These are phyloP conservation scores for Lordiphosa andalusiaca DNA, from an alignment of 2,888 invertebrate species.

Conservation along the genomic window DNA sequence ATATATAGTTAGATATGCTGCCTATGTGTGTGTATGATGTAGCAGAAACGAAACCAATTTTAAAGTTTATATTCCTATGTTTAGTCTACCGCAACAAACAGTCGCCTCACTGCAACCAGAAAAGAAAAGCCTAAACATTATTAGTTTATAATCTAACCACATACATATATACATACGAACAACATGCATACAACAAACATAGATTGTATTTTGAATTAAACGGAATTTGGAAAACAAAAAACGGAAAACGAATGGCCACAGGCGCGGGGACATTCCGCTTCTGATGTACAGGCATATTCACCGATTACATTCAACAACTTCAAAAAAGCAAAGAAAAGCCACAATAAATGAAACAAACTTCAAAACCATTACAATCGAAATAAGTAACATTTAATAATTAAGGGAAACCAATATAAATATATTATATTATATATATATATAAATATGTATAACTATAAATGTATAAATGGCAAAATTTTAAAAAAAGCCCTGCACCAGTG, in stretches of 20 bases:
- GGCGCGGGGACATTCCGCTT: constrained; percentile 25
- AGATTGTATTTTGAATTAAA: constrained; percentile 38
- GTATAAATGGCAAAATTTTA: constrained; percentile 74
- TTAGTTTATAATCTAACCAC: constrained; percentile 7
- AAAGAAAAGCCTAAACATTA: constrained; percentile 13
- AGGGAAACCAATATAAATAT: constrained; percentile 39
- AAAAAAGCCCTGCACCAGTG: constrained; percentile 15
- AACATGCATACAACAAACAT: constrained; percentile 23
- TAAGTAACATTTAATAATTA: constrained; percentile 56
- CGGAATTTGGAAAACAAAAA: constrained; percentile 40
- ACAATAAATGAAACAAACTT: constrained; percentile 29
- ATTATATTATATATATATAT: constrained; percentile 34
- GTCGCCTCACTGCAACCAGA: constrained; percentile 7
- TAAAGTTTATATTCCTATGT: constrained; percentile 12
- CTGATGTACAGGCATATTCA: constrained; percentile 51
- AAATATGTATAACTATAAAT: constrained; percentile 53
- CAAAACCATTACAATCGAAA: constrained; percentile 59
- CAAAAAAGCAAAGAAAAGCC: constrained; percentile 13
- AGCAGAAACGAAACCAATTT: constrained; percentile 5
- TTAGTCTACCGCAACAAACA: constrained; percentile 6
- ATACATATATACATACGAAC: constrained; percentile 15
- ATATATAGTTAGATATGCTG: constrained; percentile 4
- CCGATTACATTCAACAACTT: constrained; percentile 35
- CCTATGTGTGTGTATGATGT: not conserved
- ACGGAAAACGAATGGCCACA: constrained; percentile 18